Percentiles rank a stretch among this genome's conserved stretches.
phyloP scores from a whole-genome alignment of 2,888 invertebrate species.

The Drosophila kambysellisi region DNA sequence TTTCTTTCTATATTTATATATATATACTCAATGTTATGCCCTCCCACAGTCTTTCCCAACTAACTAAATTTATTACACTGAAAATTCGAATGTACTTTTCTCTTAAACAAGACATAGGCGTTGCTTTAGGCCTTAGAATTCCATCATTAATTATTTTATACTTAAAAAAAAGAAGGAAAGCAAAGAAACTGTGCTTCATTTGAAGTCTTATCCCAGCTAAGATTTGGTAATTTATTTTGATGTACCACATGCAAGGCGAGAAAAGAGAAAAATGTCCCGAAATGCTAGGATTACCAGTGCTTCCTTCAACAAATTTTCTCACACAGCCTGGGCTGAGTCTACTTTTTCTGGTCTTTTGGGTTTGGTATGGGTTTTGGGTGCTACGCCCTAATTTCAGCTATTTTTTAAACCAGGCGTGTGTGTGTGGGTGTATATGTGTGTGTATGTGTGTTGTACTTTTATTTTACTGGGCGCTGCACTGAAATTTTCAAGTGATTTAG shows the following conservation, averaged over 20 bases:
- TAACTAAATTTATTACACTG: conserved; percentile 27
- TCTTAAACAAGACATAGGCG: conserved; percentile 35
- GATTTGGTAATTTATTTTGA: conserved; percentile 72
- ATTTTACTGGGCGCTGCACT: conserved; percentile 9
- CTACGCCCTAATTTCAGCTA: conserved; percentile 64
- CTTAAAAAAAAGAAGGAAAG: background rate
- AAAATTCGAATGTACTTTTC: background rate
- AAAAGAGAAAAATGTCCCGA: conserved; percentile 20
- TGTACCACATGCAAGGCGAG: conserved; percentile 72
- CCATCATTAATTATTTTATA: conserved; percentile 54
- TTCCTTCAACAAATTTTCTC: conserved; percentile 62
- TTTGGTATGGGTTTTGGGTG: conserved; percentile 27
- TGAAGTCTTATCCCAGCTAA: conserved; percentile 56
- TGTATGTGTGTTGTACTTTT: conserved; percentile 3
- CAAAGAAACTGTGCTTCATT: conserved; percentile 20
- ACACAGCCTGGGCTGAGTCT: conserved; percentile 56
- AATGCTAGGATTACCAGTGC: conserved; percentile 57
- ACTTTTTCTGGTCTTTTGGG: background rate
- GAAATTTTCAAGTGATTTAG: conserved; percentile 78
- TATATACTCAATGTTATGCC: too few species aligned
- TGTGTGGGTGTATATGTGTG: background rate
- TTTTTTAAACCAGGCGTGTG: conserved; percentile 40
- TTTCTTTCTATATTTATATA: too few species aligned
- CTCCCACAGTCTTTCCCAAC: conserved; percentile 18
- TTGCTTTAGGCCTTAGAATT: conserved; percentile 39